Base-by-base conservation (phyloP, 2,797 vertebrate species). In the Trematomus bernacchii region DNA sequence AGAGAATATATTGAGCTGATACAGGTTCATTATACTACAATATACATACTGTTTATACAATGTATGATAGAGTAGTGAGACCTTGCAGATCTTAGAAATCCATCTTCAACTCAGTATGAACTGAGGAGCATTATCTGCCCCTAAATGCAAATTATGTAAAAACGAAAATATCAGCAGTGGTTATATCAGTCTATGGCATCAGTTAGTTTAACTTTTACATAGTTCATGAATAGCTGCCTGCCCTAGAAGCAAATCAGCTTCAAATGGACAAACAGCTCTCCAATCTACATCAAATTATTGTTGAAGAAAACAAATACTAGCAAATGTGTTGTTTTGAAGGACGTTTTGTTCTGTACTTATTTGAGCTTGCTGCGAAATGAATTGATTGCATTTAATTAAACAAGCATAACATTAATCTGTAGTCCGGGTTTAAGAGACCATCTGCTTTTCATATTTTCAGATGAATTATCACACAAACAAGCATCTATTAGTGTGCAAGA, bases 311-410 rank as follows among this genome's bases (percentile, higher is more conserved):
- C 72, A 75, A 58, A 70, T 27, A 43, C 23, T 10, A 23, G 40
- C 16, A 81, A 23, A 70, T 74, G 40, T 42, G 44, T 33, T 61
- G 43, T 67, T 76, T 71, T 61, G 55, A 13, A 66, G 57, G 40
- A 72, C 57, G 66, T 59, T 78, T 68, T 77, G 37, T 67, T 65
- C 69, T 74, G 51, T 76, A 64, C 66, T 80, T 50, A 14, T 68
- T 54, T 23, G 15, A 57, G 27, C 37, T 42, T 0, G 3, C 60
- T 46, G 48, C 23, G 50, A 55, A 82, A 84, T 75, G 15, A 78
- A 80, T 71, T 74, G 73, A 85, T 84, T 85, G 42, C 4, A 1
- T 37, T 71, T 79, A 66, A 66, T 73, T 23, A 76, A 75, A 72
- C 50, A 70, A 47, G 12, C 48, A 37, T 69, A 58, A 37, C 6